These are phyloP conservation scores for Strigamia crassipes DNA, from an alignment of 2,888 invertebrate genomes.

Conservation along the genomic window DNA sequence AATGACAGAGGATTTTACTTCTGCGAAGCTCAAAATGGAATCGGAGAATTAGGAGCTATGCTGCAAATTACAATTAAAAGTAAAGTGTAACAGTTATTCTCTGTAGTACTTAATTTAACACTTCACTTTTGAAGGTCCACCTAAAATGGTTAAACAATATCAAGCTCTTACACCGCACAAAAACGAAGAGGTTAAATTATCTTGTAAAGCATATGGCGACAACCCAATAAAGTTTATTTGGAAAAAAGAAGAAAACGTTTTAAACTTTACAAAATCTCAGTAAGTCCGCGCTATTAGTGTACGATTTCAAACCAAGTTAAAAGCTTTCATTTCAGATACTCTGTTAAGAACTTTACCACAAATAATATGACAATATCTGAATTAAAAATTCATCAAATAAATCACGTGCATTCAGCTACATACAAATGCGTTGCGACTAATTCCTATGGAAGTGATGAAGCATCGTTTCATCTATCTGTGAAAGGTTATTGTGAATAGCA, in stretches of 20 bases:
- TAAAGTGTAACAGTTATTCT: neutral
- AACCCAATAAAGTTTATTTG: constrained; percentile 58
- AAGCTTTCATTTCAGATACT: neutral
- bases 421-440: constrained; percentile 17
- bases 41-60: constrained; percentile 45
- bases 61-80: neutral
- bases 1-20: constrained; percentile 50
- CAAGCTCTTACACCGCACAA: constrained; percentile 56
- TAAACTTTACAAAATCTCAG: neutral
- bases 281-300: neutral
- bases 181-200: constrained; percentile 56
- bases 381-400: neutral
- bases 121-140: neutral
- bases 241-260: constrained; percentile 52
- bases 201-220: constrained; percentile 58
- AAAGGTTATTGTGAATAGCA: too few relatives aligned
- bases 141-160: neutral
- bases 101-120: neutral
- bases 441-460: neutral
- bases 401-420: neutral
- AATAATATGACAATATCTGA: neutral
- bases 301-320: neutral
- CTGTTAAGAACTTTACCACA: neutral
- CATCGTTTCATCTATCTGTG: neutral
- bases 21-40: constrained; percentile 50